Conservation (phyloP, 2,797 vertebrate species). For the Notoglanidium macrostoma region DNA sequence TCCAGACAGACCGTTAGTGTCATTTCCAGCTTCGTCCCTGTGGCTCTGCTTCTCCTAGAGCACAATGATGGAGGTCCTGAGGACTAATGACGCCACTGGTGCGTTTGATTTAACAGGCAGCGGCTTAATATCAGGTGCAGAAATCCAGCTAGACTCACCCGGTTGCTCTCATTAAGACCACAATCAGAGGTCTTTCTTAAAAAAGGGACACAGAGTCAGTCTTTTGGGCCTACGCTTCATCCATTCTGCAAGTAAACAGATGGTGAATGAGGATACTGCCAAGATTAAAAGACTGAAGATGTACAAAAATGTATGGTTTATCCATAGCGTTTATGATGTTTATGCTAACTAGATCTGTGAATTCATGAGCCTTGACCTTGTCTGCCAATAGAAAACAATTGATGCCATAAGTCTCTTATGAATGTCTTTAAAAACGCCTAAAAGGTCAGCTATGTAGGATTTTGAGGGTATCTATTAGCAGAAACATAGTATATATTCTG, state of each 20-base stretch:
- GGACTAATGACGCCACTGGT: slow-evolving; percentile 15
- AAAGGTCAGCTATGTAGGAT: too few relatives aligned
- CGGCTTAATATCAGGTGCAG: not conserved
- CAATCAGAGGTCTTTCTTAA: slow-evolving; percentile 4
- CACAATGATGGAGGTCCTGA: too few relatives aligned
- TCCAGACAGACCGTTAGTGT: slow-evolving; percentile 12
- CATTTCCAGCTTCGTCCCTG: not conserved
- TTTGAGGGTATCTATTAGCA: too few relatives aligned
- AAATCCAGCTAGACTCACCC: not conserved
- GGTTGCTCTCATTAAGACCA: not conserved
- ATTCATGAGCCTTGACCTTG: not conserved
- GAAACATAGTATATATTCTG: too few relatives aligned
- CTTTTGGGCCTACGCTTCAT: not conserved
- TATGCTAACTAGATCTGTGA: too few relatives aligned
- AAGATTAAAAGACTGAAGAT: not conserved
- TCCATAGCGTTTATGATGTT: not conserved
- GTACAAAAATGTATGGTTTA: not conserved
- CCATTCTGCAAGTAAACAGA: slow-evolving; percentile 7
- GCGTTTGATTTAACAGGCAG: slow-evolving; percentile 11
- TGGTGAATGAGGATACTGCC: not conserved
- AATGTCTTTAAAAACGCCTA: not conserved
- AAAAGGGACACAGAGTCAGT: not conserved
- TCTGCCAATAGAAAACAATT: not conserved
- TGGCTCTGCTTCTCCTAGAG: not conserved
- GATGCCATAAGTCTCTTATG: not conserved